Evolutionary conservation across 2,797 vertebrate species (phyloP).

Genomic region (Sorex maritimensis): DNA sequence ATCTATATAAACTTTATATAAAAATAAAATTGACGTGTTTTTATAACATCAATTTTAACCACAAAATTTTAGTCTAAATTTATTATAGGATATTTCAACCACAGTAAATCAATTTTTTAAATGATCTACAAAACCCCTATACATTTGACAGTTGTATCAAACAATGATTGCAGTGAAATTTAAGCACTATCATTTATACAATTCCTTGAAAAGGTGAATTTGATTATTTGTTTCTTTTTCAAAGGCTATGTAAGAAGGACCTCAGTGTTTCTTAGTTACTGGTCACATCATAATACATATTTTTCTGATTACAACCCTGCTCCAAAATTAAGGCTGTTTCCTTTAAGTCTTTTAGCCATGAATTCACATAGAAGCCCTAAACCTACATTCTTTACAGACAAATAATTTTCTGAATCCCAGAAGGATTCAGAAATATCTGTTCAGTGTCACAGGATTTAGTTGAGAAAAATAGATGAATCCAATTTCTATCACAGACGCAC

Average conservation of each 20-base stretch:
- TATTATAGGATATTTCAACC: conserved; percentile 23
- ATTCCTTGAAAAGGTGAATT: not conserved
- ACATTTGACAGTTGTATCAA: conserved; percentile 25
- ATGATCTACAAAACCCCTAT: conserved; percentile 32
- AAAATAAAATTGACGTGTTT: conserved; percentile 56
- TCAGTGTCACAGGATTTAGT: conserved; percentile 54
- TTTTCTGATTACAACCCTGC: conserved; percentile 1
- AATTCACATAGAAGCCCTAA: conserved; percentile 26
- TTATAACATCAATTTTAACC: conserved; percentile 59
- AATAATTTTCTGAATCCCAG: conserved; percentile 69
- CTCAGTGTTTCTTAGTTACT: conserved; percentile 26
- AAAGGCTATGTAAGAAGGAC: not conserved
- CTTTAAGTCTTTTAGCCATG: conserved; percentile 60
- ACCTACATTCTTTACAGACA: conserved; percentile 51
- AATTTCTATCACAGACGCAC: conserved; percentile 45
- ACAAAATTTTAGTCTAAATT: conserved; percentile 64
- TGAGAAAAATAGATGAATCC: conserved; percentile 65
- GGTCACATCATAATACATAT: conserved; percentile 55
- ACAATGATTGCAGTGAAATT: conserved; percentile 17
- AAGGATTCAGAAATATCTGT: conserved; percentile 19
- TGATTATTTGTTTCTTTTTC: conserved; percentile 53
- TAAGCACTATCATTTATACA: conserved; percentile 57
- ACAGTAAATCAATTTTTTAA: conserved; percentile 62
- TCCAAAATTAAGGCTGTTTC: conserved; percentile 54
- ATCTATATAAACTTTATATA: conserved; percentile 44